These are phyloP conservation scores for Mirza zaza DNA, from an alignment of 2,113 vertebrate genomes.

Conservation along the genomic window DNA sequence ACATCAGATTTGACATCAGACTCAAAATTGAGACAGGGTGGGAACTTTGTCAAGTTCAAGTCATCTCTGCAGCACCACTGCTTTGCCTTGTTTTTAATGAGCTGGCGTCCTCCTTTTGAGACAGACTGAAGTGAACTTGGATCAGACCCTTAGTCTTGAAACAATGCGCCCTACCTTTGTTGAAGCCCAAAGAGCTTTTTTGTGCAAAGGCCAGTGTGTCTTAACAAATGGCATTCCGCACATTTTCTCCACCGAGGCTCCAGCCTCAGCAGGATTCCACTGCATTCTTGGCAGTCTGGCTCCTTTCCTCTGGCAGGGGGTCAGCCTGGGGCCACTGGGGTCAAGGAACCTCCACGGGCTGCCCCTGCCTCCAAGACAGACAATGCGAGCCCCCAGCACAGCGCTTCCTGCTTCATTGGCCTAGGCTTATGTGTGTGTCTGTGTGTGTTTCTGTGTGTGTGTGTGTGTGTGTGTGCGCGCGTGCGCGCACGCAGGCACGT, in stretches of 20 bases:
- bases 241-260: constrained; percentile 67
- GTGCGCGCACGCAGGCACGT: rapidly evolving
- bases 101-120: constrained; percentile 64
- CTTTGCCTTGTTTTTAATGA: constrained; percentile 70
- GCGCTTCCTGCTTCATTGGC: constrained; percentile 36
- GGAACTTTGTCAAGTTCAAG: constrained; percentile 76
- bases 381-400: constrained; percentile 46
- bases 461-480: no score
- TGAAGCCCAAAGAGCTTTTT: constrained; percentile 64
- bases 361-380: constrained; percentile 1
- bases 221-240: constrained; percentile 72
- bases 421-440: background rate
- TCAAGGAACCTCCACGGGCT: constrained; percentile 66
- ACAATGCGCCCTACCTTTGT: constrained; percentile 71
- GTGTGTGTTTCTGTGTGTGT: no score
- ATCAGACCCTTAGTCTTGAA: constrained; percentile 62
- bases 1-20: background rate
- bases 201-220: constrained; percentile 61
- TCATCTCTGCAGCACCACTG: background rate
- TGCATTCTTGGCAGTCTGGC: constrained; percentile 71
- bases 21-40: constrained; percentile 50
- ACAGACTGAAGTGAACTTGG: constrained; percentile 67
- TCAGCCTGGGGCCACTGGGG: constrained; percentile 62
- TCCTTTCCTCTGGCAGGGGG: constrained; percentile 70
- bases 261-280: constrained; percentile 70